Evolutionary conservation across 2,888 invertebrate genomes (phyloP), one percentile per base, ranked within the genome.

Genomic region (Plebejus argus): DNA sequence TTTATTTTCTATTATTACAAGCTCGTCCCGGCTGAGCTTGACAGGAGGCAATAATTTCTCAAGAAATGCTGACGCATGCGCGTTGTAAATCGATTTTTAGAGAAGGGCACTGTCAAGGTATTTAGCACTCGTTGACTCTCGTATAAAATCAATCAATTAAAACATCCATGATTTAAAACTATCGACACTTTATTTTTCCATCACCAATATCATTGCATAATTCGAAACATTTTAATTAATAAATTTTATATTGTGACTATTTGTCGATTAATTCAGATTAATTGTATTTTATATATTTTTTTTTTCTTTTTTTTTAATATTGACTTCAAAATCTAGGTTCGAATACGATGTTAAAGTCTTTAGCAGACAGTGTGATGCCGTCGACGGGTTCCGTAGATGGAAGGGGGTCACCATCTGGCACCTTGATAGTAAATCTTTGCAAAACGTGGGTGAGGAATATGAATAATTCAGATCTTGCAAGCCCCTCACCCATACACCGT

Each of bases 401-500:
- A 6, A 86, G 78, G 0, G 88, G 88, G 10, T 90, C 88, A 3
- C 85, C 91, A n/a, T 85, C 83, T 0, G 93, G 91, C n/a, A 83
- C 86, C 82, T 79, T 89, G 77, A 85, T 84, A 78, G 90, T 85
- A 82, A 96, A 98, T 82, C 95, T 95, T 87, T 98, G 97, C 79
- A 98, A 88, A 15, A 98, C 88, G 10, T 96, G 92, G 1, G 97
- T 95, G n/a, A 96, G 93, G 83, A 98, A 96, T 83, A 97, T 89
- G 85, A 97, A 98, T 74, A 98, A 89, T 85, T 97, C 97, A 70
- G 96, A 96, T 79, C 96, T 95, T 0, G 95, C 95, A 80, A 98
- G 88, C 0, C 96, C 95, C 89, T 98, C 97, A 7, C 98, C 98
- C 91, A 98, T 96, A 85, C 98, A 98, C 78, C 97, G 96, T 85